Evolutionary conservation across 2,113 vertebrate genomes (phyloP).

Genomic region (Pygoscelis antarcticus): DNA sequence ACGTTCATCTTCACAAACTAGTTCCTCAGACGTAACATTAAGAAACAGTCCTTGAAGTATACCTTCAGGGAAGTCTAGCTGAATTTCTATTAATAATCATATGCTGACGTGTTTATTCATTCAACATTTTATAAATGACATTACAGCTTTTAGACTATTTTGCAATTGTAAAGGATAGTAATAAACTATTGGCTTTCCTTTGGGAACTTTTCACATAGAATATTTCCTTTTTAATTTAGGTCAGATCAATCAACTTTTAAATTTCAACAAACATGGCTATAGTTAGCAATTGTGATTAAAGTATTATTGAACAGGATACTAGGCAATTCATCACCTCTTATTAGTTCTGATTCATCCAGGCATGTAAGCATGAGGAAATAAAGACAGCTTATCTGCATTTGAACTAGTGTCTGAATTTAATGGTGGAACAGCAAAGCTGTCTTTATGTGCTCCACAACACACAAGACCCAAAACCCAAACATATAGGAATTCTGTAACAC

Average conservation of each 20-base stretch:
- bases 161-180: constrained; percentile 21
- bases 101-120: constrained; percentile 4
- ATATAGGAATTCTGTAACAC: not conserved
- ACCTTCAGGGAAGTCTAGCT: not conserved
- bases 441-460: not conserved
- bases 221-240: constrained; percentile 43
- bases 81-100: constrained; percentile 53
- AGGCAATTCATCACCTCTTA: not conserved
- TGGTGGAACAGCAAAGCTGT: not conserved
- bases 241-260: constrained; percentile 40
- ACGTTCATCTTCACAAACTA: not conserved
- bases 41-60: not conserved
- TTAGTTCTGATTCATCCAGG: constrained; percentile 1
- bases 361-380: constrained; percentile 6
- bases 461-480: not conserved
- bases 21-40: not conserved
- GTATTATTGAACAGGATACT: not conserved
- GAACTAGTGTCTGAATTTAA: not conserved
- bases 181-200: constrained; percentile 52
- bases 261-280: constrained; percentile 38
- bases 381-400: not conserved
- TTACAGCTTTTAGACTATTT: constrained; percentile 42
- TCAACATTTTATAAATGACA: constrained; percentile 40
- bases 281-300: constrained; percentile 45
- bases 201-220: not conserved